Conservation (phyloP, 2,113 vertebrate genomes). For the Podarcis cretensis region DNA sequence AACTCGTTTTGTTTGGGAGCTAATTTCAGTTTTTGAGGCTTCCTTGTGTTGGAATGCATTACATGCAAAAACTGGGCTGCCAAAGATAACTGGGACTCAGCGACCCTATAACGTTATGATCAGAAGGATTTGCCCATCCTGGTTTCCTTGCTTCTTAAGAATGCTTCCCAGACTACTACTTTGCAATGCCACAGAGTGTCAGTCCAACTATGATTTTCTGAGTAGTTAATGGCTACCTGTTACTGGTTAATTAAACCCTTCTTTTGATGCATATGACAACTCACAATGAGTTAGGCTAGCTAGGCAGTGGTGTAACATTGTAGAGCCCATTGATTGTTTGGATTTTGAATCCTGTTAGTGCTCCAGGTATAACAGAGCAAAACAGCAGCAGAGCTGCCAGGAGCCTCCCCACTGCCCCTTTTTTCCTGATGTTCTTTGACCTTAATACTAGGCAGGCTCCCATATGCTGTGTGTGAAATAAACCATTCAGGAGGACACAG, state of each 20-base stretch:
- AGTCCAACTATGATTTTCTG: slow-evolving; percentile 27
- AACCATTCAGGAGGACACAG: slow-evolving; percentile 1
- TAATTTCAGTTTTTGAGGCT: background rate
- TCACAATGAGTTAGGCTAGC: background rate
- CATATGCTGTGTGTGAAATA: slow-evolving; percentile 13
- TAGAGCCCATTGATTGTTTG: background rate
- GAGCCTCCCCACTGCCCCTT: background rate
- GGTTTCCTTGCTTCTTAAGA: slow-evolving; percentile 10
- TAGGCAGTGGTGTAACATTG: background rate
- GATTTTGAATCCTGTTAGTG: background rate
- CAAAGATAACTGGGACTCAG: background rate
- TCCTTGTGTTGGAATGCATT: background rate
- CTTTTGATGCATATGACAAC: background rate
- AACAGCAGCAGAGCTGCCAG: background rate
- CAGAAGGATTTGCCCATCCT: background rate
- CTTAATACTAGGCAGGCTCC: background rate
- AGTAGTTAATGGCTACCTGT: background rate
- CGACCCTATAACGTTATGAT: background rate
- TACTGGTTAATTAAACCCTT: background rate
- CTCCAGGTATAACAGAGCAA: background rate
- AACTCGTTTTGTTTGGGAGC: slow-evolving; percentile 1
- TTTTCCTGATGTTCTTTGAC: background rate
- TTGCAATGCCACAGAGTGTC: background rate
- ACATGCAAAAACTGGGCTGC: background rate
- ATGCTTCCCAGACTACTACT: background rate